Percentiles rank a stretch among this genome's conserved stretches.
Evolutionary conservation across 2,888 invertebrate species (phyloP).

Genomic region (Linnaemya tessellans): DNA sequence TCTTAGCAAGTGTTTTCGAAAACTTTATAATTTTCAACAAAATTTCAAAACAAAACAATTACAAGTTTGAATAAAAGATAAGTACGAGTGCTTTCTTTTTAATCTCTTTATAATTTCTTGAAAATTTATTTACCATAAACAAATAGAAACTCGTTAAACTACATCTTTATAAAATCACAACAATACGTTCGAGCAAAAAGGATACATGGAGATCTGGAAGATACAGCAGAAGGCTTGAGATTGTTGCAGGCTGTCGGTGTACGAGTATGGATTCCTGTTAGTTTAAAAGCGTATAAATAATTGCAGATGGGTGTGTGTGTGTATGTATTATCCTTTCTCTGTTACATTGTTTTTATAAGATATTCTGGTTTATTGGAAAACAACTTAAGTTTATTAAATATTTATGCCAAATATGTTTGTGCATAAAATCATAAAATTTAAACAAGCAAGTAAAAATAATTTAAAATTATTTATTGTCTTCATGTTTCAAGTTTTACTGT

Average conservation of each 20-base stretch:
- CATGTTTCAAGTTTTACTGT: neutral
- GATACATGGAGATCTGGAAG: conserved; percentile 3
- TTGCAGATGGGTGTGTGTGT: neutral
- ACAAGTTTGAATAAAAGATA: conserved; percentile 8
- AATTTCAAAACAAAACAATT: conserved; percentile 11
- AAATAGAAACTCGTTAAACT: conserved; percentile 18
- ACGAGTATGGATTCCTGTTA: neutral
- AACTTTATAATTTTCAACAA: neutral
- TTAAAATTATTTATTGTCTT: conserved; percentile 25
- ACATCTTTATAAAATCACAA: conserved; percentile 16
- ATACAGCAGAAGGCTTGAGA: neutral
- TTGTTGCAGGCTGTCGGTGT: neutral
- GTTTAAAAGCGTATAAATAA: neutral
- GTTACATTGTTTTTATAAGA: neutral
- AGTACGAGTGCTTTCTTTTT: conserved; percentile 7
- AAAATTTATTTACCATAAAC: conserved; percentile 27
- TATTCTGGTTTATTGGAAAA: conserved; percentile 19
- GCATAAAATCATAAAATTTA: neutral
- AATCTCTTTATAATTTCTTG: conserved; percentile 31
- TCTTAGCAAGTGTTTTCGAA: neutral
- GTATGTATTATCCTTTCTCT: neutral
- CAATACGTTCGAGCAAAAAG: neutral
- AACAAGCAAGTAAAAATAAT: neutral
- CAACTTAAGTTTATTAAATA: conserved; percentile 27
- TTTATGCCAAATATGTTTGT: conserved; percentile 9